These are phyloP conservation scores for Aphis craccivora DNA, from an alignment of 1,140 invertebrate species.

Conservation along the genomic window DNA sequence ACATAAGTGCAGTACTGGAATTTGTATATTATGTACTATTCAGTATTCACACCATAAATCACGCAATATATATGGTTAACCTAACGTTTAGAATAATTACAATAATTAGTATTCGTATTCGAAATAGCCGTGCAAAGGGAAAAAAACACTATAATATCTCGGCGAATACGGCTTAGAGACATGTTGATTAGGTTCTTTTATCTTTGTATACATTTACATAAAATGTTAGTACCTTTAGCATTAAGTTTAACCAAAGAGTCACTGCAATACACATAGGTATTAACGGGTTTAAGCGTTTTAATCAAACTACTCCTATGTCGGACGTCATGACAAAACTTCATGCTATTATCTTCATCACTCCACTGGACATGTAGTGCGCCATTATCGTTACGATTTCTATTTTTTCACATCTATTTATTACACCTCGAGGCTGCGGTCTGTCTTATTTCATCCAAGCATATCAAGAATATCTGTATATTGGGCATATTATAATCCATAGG, in stretches of 20 bases:
- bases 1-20: background rate
- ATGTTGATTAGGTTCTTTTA: background rate
- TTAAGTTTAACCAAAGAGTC: background rate
- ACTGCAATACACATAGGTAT: background rate
- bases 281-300: slow-evolving; percentile 1
- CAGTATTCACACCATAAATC: background rate
- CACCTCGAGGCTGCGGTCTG: background rate
- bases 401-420: background rate
- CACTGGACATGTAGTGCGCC: background rate
- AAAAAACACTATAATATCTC: background rate
- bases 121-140: background rate
- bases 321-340: background rate
- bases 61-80: slow-evolving; percentile 3
- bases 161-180: background rate
- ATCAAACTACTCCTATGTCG: background rate
- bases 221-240: background rate
- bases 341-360: background rate
- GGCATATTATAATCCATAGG: background rate
- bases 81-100: slow-evolving; percentile 37
- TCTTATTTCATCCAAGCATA: background rate
- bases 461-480: background rate
- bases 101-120: slow-evolving; percentile 12
- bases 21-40: background rate
- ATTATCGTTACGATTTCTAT: slow-evolving; percentile 21
- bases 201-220: background rate